phyloP scores from a whole-genome alignment of 1,140 invertebrate species.

The Cataglyphis hispanica region DNA sequence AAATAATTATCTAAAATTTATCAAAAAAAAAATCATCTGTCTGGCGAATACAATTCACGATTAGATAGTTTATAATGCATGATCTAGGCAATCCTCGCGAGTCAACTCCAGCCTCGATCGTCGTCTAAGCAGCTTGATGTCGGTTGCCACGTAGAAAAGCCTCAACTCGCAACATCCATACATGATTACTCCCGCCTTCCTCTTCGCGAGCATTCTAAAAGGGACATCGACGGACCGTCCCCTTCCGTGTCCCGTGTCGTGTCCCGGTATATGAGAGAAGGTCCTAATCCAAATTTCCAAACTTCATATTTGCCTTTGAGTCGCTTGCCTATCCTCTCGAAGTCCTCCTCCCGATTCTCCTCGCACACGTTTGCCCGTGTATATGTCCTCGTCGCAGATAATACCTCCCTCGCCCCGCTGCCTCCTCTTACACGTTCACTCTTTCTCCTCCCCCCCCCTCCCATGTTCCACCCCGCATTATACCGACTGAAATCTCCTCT shows the following conservation, averaged over 20 bases:
- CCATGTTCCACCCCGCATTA: neutral
- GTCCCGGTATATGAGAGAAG: too few relatives aligned
- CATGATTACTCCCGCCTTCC: neutral
- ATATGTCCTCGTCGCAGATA: conserved; percentile 53
- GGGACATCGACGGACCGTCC: conserved; percentile 43
- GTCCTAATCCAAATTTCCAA: conserved; percentile 80
- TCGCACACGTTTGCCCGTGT: neutral
- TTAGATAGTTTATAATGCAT: neutral
- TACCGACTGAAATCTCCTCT: conserved; percentile 46
- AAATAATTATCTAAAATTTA: neutral
- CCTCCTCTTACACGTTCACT: neutral
- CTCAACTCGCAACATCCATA: conserved; percentile 39
- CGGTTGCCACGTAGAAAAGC: conserved; percentile 29
- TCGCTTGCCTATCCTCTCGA: conserved; percentile 27
- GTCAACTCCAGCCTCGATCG: conserved; percentile 49
- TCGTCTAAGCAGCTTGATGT: conserved; percentile 76
- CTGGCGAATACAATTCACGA: neutral
- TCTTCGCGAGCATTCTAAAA: conserved; percentile 30
- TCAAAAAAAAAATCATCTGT: neutral
- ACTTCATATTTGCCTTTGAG: conserved; percentile 76
- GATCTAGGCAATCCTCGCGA: conserved; percentile 27
- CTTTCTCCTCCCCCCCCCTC: too few relatives aligned
- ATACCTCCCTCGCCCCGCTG: conserved; percentile 30
- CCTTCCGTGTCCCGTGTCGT: neutral
- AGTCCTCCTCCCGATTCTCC: neutral